Conservation (phyloP, 2,888 invertebrate species). For the Eremobia ochroleuca region DNA sequence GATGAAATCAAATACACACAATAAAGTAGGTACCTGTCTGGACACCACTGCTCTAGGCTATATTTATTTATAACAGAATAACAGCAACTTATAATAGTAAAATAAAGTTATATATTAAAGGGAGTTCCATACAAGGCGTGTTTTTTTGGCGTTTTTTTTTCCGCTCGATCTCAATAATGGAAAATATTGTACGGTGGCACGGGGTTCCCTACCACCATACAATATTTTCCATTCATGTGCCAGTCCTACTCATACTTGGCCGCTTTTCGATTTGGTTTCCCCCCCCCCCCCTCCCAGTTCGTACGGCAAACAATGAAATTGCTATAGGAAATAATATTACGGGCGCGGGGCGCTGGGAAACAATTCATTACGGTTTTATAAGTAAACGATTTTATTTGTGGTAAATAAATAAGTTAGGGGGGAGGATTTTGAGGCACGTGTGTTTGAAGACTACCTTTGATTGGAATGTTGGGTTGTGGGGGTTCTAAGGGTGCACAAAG, state of each 20-base stretch:
- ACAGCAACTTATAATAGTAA: background rate
- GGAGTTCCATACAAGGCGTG: background rate
- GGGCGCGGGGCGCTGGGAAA: constrained; percentile 1
- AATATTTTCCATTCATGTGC: background rate
- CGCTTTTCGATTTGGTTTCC: constrained; percentile 28
- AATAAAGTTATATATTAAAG: background rate
- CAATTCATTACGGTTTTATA: constrained; percentile 1
- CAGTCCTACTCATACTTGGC: background rate
- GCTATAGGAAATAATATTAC: constrained; percentile 48
- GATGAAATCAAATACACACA: too few relatives aligned
- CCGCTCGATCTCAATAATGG: background rate
- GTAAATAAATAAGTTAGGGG: constrained; percentile 20
- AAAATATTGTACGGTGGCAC: background rate
- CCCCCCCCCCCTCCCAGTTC: constrained; percentile 14
- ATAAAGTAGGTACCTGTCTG: too few relatives aligned
- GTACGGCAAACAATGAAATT: constrained; percentile 46
- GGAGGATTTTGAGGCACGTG: background rate
- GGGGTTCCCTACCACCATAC: too few relatives aligned
- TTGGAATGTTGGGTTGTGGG: background rate
- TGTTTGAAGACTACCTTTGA: background rate
- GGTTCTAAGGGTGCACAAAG: background rate
- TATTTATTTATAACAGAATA: too few relatives aligned
- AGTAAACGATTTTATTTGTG: constrained; percentile 25
- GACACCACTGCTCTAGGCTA: too few relatives aligned
- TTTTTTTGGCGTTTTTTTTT: background rate